Evolutionary conservation across 2,797 vertebrate genomes (phyloP), one percentile per base, ranked within the genome.

Genomic region (Gallirallus australis): DNA sequence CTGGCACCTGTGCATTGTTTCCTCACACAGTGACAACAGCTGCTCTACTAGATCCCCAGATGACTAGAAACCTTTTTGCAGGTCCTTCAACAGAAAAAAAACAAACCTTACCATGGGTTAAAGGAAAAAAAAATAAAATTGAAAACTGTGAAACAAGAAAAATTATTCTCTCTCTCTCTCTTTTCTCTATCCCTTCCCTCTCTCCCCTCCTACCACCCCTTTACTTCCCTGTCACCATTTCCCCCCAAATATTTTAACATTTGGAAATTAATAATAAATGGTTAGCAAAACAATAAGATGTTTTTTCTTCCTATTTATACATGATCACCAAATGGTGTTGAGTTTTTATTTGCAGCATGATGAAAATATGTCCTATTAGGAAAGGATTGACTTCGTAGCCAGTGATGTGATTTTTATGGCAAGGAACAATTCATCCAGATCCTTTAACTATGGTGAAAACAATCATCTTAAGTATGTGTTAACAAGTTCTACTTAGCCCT

Each of bases 181-280:
- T 33, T 19, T 45, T 7, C 15, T 1, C 14, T 52, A 35, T 39
- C 3, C 3, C 6, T 70, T n/a, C 12, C 15, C 33, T 60, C 17
- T 59, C 15, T 31, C 15, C 3, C 3, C 17, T 1, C 2, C 4
- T 31, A 12, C 6, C n/a, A 17, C 3, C 1, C 3, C 20, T 12
- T 65, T n/a, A 33, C 16, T 66, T 60, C 23, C 18, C 9, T 3
- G 1, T 2, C 3, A 1, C 12, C 9, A 19, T 63, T 68, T 71
- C 1, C 5, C 6, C 14, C 7, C 1, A 20, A 8, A 33, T 48
- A 59, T 70, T 80, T 60, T 59, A 54, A 23, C 5, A 7, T 84
- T n/a, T 48, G 12, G 14, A 76, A 81, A 65, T 30, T 6, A 70
- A 8, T 48, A 59, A 59, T 17, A 65, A 59, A 59, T 23, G 5